Conservation (phyloP, 2,113 vertebrate species). For the Nothoprocta pentlandii region DNA sequence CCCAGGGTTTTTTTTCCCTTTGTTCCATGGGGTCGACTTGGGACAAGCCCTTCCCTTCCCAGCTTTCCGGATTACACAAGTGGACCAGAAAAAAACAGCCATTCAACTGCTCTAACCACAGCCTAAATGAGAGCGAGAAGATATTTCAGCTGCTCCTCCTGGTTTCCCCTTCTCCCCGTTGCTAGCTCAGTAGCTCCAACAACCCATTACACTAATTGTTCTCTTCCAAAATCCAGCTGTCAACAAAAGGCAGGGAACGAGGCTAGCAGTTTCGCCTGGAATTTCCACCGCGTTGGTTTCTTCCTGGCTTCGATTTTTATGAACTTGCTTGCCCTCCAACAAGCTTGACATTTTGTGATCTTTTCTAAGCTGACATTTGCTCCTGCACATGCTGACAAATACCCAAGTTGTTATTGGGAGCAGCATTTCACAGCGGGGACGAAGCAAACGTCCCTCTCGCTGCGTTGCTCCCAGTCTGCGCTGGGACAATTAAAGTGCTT, state of each 20-base stretch:
- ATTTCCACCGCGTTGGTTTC: conserved; percentile 8
- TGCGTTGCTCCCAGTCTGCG: not conserved
- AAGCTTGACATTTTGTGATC: conserved; percentile 14
- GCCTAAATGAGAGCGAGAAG: conserved; percentile 47
- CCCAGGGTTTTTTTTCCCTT: not conserved
- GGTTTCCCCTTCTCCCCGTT: conserved; percentile 61
- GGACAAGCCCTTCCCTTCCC: conserved; percentile 51
- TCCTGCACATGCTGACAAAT: not conserved
- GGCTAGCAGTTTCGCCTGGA: not conserved
- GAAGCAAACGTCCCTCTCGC: not conserved
- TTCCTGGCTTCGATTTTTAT: conserved; percentile 48
- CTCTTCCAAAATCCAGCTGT: conserved; percentile 34
- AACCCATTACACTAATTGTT: conserved; percentile 56
- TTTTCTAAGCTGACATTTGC: not conserved
- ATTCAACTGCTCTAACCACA: conserved; percentile 62
- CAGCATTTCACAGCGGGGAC: not conserved
- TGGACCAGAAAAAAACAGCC: conserved; percentile 62
- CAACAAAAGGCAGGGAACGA: conserved; percentile 59
- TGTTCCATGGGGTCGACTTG: conserved; percentile 44
- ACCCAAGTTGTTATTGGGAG: not conserved
- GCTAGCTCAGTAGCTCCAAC: conserved; percentile 63
- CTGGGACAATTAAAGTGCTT: conserved; percentile 17
- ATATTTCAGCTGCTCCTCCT: conserved; percentile 60
- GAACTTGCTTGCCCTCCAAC: not conserved
- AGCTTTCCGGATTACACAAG: conserved; percentile 58